phyloP scores from a whole-genome alignment of 2,888 invertebrate species.

The Mantis religiosa region DNA sequence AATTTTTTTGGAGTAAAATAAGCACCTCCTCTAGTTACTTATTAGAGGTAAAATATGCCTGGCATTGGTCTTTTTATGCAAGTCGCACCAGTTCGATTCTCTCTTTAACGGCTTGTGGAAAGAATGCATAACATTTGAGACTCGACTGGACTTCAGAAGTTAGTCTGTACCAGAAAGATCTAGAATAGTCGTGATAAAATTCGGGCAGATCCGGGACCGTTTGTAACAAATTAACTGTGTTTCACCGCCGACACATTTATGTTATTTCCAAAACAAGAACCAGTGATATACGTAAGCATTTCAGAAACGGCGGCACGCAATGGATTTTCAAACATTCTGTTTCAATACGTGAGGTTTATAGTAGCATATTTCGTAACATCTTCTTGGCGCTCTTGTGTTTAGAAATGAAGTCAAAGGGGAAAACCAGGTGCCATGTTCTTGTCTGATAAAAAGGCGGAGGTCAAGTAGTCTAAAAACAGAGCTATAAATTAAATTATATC shows the following conservation, averaged over 20 bases:
- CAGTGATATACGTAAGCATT: neutral
- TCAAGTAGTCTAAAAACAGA: too few relatives aligned
- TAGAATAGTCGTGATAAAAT: neutral
- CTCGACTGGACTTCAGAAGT: neutral
- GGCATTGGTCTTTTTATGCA: neutral
- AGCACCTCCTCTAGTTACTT: too few relatives aligned
- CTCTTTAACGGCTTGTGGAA: neutral
- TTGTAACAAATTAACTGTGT: neutral
- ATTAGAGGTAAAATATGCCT: too few relatives aligned
- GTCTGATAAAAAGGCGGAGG: too few relatives aligned
- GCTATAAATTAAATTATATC: too few relatives aligned
- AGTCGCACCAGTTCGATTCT: neutral
- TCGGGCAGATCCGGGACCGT: neutral
- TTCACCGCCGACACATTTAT: neutral
- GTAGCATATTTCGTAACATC: too few relatives aligned
- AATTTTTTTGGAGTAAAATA: too few relatives aligned
- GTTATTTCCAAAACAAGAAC: neutral
- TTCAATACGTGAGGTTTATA: neutral
- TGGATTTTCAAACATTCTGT: neutral
- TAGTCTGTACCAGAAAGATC: neutral
- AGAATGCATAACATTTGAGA: neutral
- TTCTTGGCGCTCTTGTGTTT: too few relatives aligned
- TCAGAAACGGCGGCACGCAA: neutral
- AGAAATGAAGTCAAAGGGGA: too few relatives aligned
- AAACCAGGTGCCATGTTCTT: too few relatives aligned